Evolutionary conservation across 2,113 vertebrate species (phyloP), one percentile per base, ranked within the genome.

Genomic region (Semicossyphus pulcher): DNA sequence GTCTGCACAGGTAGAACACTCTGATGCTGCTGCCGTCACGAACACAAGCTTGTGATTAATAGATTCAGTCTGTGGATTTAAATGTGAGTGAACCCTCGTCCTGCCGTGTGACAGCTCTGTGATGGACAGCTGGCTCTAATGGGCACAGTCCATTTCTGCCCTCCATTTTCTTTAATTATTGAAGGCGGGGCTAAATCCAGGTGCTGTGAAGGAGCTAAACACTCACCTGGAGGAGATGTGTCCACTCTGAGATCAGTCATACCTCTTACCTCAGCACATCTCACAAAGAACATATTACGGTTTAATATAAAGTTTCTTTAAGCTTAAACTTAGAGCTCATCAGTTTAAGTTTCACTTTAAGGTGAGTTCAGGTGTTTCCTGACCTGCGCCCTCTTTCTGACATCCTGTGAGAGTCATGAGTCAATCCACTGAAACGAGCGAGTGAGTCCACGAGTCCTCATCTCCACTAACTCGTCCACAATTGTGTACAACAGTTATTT

Each of bases 131-230:
- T 45, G 54, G n/a, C 78, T 79, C 73, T 85, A 83, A 85, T 77
- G 80, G 86, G 39, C 45, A 57, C 71, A 4, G 34, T 76, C 78
- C 78, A 42, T 72, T 68, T 77, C 81, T 74, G 5, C 14, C 6
- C 28, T 72, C 86, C 74, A 73, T 81, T 66, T 75, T 53, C 59
- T 45, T 89, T 69, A 88, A 89, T 87, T 81, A 90, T 90, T 90
- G 79, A 90, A 89, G 85, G 85, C 9, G 72, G 81, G 77, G 66
- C 77, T 69, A 72, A 70, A 54, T 76, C 72, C 81, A 85, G 85
- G 73, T 81, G 58, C 75, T 23, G 26, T 9, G 42, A 57, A 28
- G 78, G 78, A 86, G 76, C 52, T 41, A 10, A 12, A 51, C 49
- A 26, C 23, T 64, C 42, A 77, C 36, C 61, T 76, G 59, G 52